Evolutionary conservation across 2,113 vertebrate genomes (phyloP).

Genomic region (Dromas ardeola): DNA sequence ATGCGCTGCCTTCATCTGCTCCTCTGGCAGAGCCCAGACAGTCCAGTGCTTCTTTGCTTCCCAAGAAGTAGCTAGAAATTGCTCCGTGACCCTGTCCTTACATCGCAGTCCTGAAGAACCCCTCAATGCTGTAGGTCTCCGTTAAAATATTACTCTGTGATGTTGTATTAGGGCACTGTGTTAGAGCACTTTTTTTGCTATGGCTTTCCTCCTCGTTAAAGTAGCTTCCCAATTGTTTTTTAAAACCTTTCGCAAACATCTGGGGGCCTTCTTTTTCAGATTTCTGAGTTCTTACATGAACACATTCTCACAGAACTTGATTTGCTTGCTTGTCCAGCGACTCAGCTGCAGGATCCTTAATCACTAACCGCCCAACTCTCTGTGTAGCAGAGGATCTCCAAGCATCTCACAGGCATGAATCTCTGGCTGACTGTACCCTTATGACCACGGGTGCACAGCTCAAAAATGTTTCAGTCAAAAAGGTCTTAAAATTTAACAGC

Average conservation of each 20-base stretch:
- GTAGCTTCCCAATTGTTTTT: neutral
- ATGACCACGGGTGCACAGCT: neutral
- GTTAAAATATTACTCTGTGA: neutral
- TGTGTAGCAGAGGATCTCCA: neutral
- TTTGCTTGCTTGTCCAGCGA: neutral
- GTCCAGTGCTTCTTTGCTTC: neutral
- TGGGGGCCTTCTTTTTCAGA: neutral
- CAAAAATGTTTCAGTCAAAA: neutral
- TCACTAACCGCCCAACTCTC: neutral
- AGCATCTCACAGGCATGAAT: neutral
- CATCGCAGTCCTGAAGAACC: fast-evolving
- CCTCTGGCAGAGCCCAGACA: neutral
- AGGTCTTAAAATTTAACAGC: neutral
- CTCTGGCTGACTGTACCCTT: neutral
- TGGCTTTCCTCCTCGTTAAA: neutral
- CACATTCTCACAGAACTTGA: neutral
- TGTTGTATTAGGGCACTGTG: neutral
- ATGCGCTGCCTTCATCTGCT: neutral
- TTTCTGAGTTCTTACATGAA: neutral
- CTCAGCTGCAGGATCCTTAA: neutral
- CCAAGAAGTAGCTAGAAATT: neutral
- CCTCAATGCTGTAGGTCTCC: neutral
- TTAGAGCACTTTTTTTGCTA: neutral
- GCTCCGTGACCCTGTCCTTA: neutral
- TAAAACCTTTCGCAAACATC: neutral